Evolutionary conservation across 2,113 vertebrate genomes (phyloP).

Genomic region (Notechis scutatus): DNA sequence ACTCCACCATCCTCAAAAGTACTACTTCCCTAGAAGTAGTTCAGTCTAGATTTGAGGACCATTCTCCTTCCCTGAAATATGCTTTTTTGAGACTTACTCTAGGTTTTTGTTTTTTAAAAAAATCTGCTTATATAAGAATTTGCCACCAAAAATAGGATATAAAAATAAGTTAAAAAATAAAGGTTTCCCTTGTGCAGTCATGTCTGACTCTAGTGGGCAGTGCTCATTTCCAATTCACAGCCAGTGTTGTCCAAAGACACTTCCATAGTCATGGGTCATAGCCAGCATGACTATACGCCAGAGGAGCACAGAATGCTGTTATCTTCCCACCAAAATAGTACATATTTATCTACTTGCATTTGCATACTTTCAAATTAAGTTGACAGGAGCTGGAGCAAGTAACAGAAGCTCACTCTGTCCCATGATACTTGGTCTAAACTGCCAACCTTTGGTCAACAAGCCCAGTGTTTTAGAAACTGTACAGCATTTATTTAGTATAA

Average conservation of each 20-base stretch:
- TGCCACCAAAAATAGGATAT: not conserved
- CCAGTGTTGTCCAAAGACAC: not conserved
- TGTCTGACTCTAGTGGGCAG: not conserved
- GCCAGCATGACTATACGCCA: not conserved
- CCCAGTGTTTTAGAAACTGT: not conserved
- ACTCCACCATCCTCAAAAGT: not conserved
- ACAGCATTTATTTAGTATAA: not conserved
- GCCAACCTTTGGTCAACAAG: not conserved
- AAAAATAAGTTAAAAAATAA: not conserved
- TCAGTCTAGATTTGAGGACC: not conserved
- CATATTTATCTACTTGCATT: not conserved
- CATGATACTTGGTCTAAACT: not conserved
- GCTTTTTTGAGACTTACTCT: not conserved
- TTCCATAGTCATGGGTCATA: not conserved
- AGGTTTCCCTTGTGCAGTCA: not conserved
- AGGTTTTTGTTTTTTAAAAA: not conserved
- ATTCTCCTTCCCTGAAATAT: not conserved
- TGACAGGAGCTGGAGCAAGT: not conserved
- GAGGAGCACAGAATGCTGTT: not conserved
- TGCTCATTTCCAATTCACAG: not conserved
- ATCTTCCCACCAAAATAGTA: not conserved
- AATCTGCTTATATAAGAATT: not conserved
- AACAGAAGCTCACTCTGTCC: not conserved
- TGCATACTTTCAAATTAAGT: not conserved
- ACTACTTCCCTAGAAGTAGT: not conserved